A percentile compares a stretch with the other conserved stretches of the same genome.
These are phyloP conservation scores for Capitulum mitella DNA, from an alignment of 2,888 invertebrate species.

Conservation along the genomic window DNA sequence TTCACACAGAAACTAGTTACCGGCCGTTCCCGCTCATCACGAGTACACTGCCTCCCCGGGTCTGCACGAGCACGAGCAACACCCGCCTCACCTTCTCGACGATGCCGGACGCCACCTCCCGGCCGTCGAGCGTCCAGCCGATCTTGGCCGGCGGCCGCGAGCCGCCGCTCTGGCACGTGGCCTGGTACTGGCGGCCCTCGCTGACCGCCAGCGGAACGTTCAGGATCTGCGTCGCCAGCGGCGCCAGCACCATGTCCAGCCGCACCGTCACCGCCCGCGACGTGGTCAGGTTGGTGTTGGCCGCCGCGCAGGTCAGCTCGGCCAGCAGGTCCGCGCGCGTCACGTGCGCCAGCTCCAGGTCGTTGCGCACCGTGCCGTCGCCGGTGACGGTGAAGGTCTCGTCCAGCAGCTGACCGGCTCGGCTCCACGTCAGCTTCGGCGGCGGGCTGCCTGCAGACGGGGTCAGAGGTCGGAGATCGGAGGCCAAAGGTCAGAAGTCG, in stretches of 20 bases:
- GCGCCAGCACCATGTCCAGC: slow-evolving; percentile 51
- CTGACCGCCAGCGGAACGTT: neutral
- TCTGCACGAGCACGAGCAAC: too few relatives aligned
- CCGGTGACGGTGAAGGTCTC: slow-evolving; percentile 13
- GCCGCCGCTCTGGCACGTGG: slow-evolving; percentile 26
- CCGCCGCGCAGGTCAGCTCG: slow-evolving; percentile 62
- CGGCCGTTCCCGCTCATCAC: too few relatives aligned
- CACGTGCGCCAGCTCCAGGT: slow-evolving; percentile 48
- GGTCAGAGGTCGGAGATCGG: neutral
- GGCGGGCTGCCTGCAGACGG: neutral
- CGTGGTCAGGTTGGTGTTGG: slow-evolving; percentile 60
- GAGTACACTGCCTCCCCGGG: too few relatives aligned
- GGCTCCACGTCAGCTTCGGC: neutral
- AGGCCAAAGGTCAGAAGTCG: too few relatives aligned
- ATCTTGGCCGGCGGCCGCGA: slow-evolving; percentile 28
- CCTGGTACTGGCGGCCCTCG: neutral
- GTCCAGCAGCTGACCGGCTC: neutral
- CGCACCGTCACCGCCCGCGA: slow-evolving; percentile 58
- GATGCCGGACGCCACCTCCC: neutral
- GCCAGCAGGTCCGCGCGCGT: slow-evolving; percentile 57
- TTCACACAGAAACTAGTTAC: too few relatives aligned
- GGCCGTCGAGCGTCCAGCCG: slow-evolving; percentile 27
- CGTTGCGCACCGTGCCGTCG: slow-evolving; percentile 41
- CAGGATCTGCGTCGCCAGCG: neutral
- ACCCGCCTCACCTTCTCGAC: slow-evolving; percentile 14